phyloP scores from a whole-genome alignment of 2,888 invertebrate genomes.

The Napeogenes inachia region DNA sequence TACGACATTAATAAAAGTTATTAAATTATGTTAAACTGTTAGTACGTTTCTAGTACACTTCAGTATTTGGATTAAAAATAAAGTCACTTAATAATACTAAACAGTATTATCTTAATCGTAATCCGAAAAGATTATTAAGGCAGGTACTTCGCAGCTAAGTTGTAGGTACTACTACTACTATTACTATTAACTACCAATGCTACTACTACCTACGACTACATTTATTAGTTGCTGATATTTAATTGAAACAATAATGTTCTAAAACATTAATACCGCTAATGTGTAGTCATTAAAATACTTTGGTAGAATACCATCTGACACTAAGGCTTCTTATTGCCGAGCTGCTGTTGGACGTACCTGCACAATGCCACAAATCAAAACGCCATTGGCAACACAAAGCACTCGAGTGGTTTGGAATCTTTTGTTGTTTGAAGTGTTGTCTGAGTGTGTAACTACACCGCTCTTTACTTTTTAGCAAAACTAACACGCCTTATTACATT shows the following conservation, averaged over 20 bases:
- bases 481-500: not conserved
- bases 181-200: no score
- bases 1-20: no score
- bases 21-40: no score
- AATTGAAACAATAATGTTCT: conserved; percentile 1
- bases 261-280: not conserved
- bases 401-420: conserved; percentile 55
- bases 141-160: no score
- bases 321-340: not conserved
- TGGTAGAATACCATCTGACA: not conserved
- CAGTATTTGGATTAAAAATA: not conserved
- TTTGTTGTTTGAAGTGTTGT: conserved; percentile 37
- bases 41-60: not conserved
- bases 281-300: not conserved
- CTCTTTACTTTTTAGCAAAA: not conserved
- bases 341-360: not conserved
- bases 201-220: conserved; percentile 8
- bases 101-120: not conserved
- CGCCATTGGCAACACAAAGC: conserved; percentile 51
- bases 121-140: no score
- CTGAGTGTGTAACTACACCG: not conserved
- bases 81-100: not conserved
- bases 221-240: not conserved
- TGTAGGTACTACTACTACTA: no score
- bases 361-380: conserved; percentile 60